Evolutionary conservation across 2,888 invertebrate genomes (phyloP).

Genomic region (Malacosoma neustria): DNA sequence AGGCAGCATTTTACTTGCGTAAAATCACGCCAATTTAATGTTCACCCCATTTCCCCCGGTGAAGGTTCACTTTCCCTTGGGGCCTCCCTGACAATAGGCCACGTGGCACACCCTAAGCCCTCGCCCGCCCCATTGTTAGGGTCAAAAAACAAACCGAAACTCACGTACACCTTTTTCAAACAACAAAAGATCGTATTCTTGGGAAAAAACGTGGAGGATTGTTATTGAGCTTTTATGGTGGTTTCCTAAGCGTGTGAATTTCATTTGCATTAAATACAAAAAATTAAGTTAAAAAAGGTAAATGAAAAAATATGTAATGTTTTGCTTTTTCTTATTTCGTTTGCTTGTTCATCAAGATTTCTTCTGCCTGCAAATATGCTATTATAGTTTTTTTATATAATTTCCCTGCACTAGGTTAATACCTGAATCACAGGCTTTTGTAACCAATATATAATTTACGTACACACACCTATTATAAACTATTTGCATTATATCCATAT

Average conservation of each 20-base stretch:
- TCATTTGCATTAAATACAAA: too few relatives aligned
- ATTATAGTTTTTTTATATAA: too few relatives aligned
- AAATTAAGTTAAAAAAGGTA: too few relatives aligned
- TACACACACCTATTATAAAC: too few relatives aligned
- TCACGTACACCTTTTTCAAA: conserved; percentile 44
- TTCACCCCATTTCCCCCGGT: background rate
- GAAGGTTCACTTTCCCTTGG: conserved; percentile 12
- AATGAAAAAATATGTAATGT: too few relatives aligned
- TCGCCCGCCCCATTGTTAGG: conserved; percentile 43
- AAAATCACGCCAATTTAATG: background rate
- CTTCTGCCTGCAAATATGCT: too few relatives aligned
- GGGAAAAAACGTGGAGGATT: conserved; percentile 40
- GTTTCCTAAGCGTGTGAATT: conserved; percentile 25
- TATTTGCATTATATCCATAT: too few relatives aligned
- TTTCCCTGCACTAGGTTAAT: too few relatives aligned
- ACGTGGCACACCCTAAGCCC: conserved; percentile 48
- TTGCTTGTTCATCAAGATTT: too few relatives aligned
- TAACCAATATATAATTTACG: too few relatives aligned
- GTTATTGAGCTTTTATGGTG: conserved; percentile 21
- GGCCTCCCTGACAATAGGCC: conserved; percentile 24
- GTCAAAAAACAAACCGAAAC: conserved; percentile 61
- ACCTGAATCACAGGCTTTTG: too few relatives aligned
- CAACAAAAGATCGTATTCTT: conserved; percentile 47
- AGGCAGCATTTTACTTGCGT: background rate
- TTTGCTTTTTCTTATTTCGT: too few relatives aligned